Base-by-base conservation (phyloP, 1,140 invertebrate species). In the Dendrolimus punctatus region DNA sequence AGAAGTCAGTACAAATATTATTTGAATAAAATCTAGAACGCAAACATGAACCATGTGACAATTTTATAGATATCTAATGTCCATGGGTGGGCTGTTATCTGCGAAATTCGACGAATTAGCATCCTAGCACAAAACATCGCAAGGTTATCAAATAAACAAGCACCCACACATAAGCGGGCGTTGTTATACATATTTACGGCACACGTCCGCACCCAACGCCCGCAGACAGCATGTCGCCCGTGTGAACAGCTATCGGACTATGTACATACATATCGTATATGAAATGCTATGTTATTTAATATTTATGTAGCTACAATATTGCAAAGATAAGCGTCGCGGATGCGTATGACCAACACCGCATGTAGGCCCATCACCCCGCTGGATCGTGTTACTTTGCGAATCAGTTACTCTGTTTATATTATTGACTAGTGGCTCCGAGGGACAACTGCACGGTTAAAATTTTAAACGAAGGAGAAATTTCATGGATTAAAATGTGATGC, bases 211-310 rank as follows among this genome's bases (percentile, higher is more conserved):
- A 71, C 59, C 64, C 66, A 71, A 55, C 72, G 76, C 41, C 38
- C 65, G 73, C 82, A 85, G 82, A 85, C 82, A 74, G 82, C 77
- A 64, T 84, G 82, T 85, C 82, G 82, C 82, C 79, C 68, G 73
- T 80, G 74, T 76, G 76, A 82, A 80, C 75, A 77, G 69, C 71
- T 80, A 83, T 81, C 71, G 70, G 71, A 68, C 67, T 74, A 80
- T 70, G 68, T 81, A 81, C 66, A 64, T 82, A 79, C 66, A 70
- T 76, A 77, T 71, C 55, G 64, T 69, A 73, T 72, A 75, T 68
- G 62, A 73, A 71, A 67, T 62, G 58, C 68, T 70, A 68, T 76
- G 76, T 74, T 75, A 77, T 80, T 72, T 67, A 76, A 73, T 75
- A 78, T 75, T 73, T 80, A 79, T 80, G 65, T 73, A 66, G 62